Percentiles rank a stretch among this genome's conserved stretches.
These are phyloP conservation scores for Hirundo rustica DNA, from an alignment of 2,797 vertebrate species.

Conservation along the genomic window DNA sequence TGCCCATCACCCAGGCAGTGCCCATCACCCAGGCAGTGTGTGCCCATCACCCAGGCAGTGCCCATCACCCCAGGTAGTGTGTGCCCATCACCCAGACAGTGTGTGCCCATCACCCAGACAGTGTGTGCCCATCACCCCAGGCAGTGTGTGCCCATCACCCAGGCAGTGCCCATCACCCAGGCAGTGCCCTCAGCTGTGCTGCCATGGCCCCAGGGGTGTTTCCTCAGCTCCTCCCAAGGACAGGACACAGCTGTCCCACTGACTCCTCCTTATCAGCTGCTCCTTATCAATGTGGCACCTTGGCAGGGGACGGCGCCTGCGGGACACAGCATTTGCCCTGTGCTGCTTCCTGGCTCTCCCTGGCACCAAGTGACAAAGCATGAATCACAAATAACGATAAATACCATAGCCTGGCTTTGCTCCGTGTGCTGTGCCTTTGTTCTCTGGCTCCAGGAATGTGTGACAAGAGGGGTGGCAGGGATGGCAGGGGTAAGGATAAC, in stretches of 20 bases:
- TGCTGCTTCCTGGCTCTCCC: background rate
- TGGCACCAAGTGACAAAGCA: background rate
- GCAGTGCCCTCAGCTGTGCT: background rate
- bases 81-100: too few relatives aligned
- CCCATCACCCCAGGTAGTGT: too few relatives aligned
- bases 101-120: too few relatives aligned
- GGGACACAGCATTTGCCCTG: background rate
- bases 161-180: background rate
- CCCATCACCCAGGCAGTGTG: too few relatives aligned
- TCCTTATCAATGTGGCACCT: background rate
- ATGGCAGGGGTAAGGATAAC: too few relatives aligned
- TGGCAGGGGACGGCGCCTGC: accelerated
- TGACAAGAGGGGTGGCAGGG: background rate
- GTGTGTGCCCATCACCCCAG: too few relatives aligned
- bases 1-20: too few relatives aligned
- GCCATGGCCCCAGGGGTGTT: background rate
- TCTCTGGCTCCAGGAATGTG: background rate
- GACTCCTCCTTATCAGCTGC: background rate
- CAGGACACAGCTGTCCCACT: background rate
- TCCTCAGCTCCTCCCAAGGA: background rate
- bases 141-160: too few relatives aligned
- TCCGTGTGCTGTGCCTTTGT: accelerated
- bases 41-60: too few relatives aligned
- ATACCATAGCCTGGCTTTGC: background rate
- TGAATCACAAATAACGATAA: background rate